Evolutionary conservation across 2,113 vertebrate genomes (phyloP).

Genomic region (Arizona elegans): DNA sequence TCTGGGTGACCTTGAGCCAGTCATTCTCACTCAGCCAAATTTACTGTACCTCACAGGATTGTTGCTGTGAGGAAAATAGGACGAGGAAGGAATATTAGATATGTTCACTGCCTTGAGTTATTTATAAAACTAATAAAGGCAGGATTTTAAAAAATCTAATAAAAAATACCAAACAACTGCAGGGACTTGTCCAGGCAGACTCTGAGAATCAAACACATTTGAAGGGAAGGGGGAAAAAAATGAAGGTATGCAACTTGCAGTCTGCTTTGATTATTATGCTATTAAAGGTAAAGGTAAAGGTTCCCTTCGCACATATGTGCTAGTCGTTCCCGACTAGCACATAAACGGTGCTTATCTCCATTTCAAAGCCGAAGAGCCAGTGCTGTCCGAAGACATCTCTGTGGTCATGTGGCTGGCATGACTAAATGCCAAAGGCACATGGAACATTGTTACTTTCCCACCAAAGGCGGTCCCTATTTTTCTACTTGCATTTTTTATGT

Average conservation of each 20-base stretch:
- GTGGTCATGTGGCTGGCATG: too few relatives aligned
- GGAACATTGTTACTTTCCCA: too few relatives aligned
- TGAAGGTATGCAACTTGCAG: background rate
- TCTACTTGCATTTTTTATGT: too few relatives aligned
- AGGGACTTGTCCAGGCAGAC: background rate
- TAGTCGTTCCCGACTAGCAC: too few relatives aligned
- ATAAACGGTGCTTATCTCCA: too few relatives aligned
- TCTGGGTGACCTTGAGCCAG: background rate
- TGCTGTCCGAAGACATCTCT: too few relatives aligned
- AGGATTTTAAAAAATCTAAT: background rate
- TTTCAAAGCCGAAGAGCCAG: too few relatives aligned
- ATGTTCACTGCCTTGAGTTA: background rate
- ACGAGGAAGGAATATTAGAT: background rate
- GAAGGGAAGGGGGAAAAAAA: background rate
- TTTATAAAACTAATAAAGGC: background rate
- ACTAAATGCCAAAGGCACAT: too few relatives aligned
- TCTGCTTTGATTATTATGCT: background rate
- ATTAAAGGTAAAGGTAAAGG: background rate
- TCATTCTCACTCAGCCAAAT: background rate
- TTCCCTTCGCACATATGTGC: too few relatives aligned
- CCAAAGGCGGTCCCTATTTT: too few relatives aligned
- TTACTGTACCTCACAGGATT: background rate
- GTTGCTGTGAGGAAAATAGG: background rate
- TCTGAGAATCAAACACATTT: background rate
- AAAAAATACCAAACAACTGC: background rate